phyloP scores from a whole-genome alignment of 2,888 invertebrate species.

The Epirrhoe tristata region DNA sequence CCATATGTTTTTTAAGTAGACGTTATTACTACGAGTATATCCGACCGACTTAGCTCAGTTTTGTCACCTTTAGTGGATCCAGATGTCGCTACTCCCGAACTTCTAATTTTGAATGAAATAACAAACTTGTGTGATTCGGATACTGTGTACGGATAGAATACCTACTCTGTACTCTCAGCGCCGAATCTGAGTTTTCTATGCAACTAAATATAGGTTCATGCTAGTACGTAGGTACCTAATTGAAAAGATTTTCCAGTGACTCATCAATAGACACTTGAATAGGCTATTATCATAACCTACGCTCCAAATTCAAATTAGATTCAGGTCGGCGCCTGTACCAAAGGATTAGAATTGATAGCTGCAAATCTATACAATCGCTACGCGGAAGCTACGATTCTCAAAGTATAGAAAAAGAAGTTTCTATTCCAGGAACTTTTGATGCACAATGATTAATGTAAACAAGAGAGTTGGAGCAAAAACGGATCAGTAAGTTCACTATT shows the following conservation, averaged over 20 bases:
- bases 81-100: constrained; percentile 74
- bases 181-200: neutral
- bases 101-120: constrained; percentile 43
- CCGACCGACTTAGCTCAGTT: constrained; percentile 60
- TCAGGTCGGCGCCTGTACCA: constrained; percentile 60
- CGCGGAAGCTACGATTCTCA: constrained; percentile 73
- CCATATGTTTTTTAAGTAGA: constrained; percentile 55
- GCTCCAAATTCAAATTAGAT: constrained; percentile 64
- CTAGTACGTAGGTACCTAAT: constrained; percentile 30
- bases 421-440: constrained; percentile 75
- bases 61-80: constrained; percentile 69
- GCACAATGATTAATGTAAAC: constrained; percentile 70
- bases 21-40: constrained; percentile 59
- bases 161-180: neutral
- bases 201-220: constrained; percentile 22
- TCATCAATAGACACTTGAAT: constrained; percentile 41
- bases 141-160: no score
- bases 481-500: constrained; percentile 73
- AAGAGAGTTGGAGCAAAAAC: constrained; percentile 74
- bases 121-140: constrained; percentile 36
- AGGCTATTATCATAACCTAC: constrained; percentile 45
- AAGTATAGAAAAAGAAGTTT: constrained; percentile 71
- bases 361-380: constrained; percentile 56
- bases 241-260: constrained; percentile 42
- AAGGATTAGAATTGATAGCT: constrained; percentile 61